Conservation (phyloP, 2,888 invertebrate genomes). For the Xanthorhoe designata region DNA sequence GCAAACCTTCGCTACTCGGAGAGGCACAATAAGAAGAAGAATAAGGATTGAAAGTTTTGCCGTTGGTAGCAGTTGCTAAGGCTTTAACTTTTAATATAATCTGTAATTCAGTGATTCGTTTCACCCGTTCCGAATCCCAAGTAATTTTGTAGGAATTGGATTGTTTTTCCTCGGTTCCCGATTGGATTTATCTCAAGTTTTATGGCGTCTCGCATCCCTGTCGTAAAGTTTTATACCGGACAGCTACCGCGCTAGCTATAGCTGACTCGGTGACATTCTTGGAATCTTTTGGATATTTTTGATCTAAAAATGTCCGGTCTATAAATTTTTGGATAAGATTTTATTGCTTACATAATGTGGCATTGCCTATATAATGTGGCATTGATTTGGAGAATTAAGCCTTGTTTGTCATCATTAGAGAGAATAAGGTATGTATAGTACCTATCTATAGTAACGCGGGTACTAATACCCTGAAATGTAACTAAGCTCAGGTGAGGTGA, state of each 20-base stretch:
- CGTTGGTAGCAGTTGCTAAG: constrained; percentile 4
- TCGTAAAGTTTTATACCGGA: constrained; percentile 81
- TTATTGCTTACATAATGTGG: constrained; percentile 25
- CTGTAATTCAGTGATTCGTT: constrained; percentile 53
- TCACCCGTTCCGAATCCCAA: constrained; percentile 54
- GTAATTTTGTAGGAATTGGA: constrained; percentile 75
- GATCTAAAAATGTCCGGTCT: constrained; percentile 37
- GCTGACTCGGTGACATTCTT: constrained; percentile 46
- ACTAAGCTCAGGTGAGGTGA: no score
- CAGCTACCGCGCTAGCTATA: constrained; percentile 67
- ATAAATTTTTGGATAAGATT: constrained; percentile 33
- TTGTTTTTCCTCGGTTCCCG: constrained; percentile 80
- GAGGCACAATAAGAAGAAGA: no score
- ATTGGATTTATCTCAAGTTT: constrained; percentile 83
- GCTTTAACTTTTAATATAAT: constrained; percentile 52
- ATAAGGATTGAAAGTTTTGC: neutral
- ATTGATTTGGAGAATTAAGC: constrained; percentile 23
- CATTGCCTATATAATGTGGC: constrained; percentile 20
- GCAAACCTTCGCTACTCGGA: no score
- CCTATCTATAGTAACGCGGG: neutral
- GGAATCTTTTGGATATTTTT: constrained; percentile 47
- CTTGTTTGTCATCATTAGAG: neutral
- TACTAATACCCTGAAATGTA: no score
- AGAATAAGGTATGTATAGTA: neutral
- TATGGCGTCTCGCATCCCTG: constrained; percentile 79